phyloP scores from a whole-genome alignment of 2,797 vertebrate species.

The Meda fulgida region DNA sequence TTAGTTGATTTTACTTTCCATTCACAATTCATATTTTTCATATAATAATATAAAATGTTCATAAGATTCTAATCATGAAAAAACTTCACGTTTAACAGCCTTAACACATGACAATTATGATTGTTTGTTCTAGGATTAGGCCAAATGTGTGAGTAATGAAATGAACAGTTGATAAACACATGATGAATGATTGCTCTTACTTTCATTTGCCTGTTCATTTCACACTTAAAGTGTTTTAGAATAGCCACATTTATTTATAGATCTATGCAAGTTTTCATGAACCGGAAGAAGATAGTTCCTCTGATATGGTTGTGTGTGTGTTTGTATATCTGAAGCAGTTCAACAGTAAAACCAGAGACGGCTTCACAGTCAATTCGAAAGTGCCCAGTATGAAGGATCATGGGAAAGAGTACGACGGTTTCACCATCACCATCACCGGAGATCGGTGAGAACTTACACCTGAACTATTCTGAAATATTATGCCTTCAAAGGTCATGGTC shows the following conservation, averaged over 20 bases:
- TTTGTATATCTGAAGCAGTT: conserved; percentile 88
- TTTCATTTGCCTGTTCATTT: background rate
- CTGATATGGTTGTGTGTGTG: conserved; percentile 41
- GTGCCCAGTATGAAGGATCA: conserved; percentile 92
- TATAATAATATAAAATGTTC: background rate
- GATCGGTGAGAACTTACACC: conserved; percentile 79
- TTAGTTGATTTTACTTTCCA: background rate
- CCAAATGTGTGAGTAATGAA: background rate
- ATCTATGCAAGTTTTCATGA: background rate
- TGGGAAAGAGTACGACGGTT: conserved; percentile 94
- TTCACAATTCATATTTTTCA: background rate
- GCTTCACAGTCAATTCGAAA: conserved; percentile 97
- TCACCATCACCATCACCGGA: conserved; percentile 97
- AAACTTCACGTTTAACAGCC: background rate
- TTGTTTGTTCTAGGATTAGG: background rate
- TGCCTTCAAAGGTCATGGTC: background rate
- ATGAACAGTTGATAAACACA: background rate
- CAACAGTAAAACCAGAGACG: conserved; percentile 98
- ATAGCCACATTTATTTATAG: background rate
- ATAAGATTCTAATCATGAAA: background rate
- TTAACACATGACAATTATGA: background rate
- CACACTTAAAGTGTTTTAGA: background rate
- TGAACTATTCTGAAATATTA: background rate
- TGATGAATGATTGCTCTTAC: background rate
- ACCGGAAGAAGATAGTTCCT: background rate